Evolutionary conservation across 2,113 vertebrate species (phyloP), one percentile per base, ranked within the genome.

Genomic region (human (Homo sapiens)): DNA sequence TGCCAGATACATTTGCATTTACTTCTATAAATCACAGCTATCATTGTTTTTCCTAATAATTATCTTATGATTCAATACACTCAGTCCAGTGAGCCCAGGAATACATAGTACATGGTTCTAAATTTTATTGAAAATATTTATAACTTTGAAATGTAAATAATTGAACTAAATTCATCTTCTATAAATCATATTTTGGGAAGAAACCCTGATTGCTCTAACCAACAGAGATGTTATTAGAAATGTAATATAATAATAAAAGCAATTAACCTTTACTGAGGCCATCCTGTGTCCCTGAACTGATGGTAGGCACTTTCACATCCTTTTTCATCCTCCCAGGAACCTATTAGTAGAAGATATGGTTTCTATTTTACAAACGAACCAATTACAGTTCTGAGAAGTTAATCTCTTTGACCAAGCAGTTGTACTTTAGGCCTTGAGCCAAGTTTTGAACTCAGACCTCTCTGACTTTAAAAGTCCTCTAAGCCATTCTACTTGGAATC

Each of bases 381-480:
- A 85, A 95, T 89, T 96, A 35, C 86, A 92, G 16, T 93, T 89
- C 40, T 68, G 55, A 92, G 40, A 86, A 82, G 35, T 76, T 83
- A 93, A 91, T 89, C 64, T 73, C 48, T 86, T 78, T 64, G 10
- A 4, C 25, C 20, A 76, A 90, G 40, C 13, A 38, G 12, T 55
- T 88, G 9, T 85, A 90, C 12, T n/a, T 75, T 38, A 87, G 75
- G 20, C 25, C 43, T 90, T 84, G 27, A 90, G 23, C 10, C 12
- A 92, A 76, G 35, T 80, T 96, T 96, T 93, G 64, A 93, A 93
- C 3, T 8, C 55, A 85, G 1, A 80, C 12, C n/a, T 83, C 11
- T 20, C 27, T 72, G 27, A 96, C 32, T 78, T 92, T 73, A 48
- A 89, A 92, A 72, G 14, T 81, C 6, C 30, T 92, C 2, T 92